A percentile compares a stretch with the other conserved stretches of the same genome.
These are phyloP conservation scores for Siniperca chuatsi DNA, from an alignment of 2,113 vertebrate genomes.

Conservation along the genomic window DNA sequence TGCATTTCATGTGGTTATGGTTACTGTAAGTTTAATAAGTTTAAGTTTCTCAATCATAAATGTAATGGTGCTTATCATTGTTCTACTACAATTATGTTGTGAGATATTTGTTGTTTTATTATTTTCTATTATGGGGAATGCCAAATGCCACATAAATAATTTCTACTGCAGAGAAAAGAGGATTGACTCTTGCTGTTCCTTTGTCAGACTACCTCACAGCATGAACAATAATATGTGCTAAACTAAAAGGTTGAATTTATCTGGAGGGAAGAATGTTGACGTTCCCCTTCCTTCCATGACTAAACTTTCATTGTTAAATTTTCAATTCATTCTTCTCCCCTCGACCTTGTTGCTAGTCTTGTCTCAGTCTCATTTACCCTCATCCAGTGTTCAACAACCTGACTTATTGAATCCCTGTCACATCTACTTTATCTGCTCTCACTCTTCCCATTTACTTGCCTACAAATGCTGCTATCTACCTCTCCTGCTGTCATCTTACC, in stretches of 20 bases:
- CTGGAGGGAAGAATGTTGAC: not conserved
- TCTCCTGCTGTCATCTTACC: not conserved
- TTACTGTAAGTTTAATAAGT: not conserved
- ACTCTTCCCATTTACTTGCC: not conserved
- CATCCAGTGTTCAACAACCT: not conserved
- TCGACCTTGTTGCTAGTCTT: not conserved
- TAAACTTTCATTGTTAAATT: slow-evolving; percentile 11
- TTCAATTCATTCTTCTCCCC: not conserved
- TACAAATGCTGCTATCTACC: not conserved
- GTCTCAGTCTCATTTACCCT: not conserved
- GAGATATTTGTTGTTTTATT: slow-evolving; percentile 39
- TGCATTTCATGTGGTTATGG: slow-evolving; percentile 15
- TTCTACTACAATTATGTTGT: not conserved
- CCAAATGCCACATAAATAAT: slow-evolving; percentile 67
- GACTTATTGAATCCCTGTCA: not conserved
- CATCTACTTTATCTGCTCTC: not conserved
- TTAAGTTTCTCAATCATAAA: not conserved
- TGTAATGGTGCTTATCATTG: not conserved
- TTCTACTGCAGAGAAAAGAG: slow-evolving; percentile 57
- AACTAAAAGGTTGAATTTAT: slow-evolving; percentile 52
- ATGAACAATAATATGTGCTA: slow-evolving; percentile 26
- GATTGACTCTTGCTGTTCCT: slow-evolving; percentile 53
- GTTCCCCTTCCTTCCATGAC: not conserved
- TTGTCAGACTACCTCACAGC: slow-evolving; percentile 54
- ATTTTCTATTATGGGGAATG: slow-evolving; percentile 29